Evolutionary conservation across 2,113 vertebrate species (phyloP).

Genomic region (Heloderma charlesbogerti): DNA sequence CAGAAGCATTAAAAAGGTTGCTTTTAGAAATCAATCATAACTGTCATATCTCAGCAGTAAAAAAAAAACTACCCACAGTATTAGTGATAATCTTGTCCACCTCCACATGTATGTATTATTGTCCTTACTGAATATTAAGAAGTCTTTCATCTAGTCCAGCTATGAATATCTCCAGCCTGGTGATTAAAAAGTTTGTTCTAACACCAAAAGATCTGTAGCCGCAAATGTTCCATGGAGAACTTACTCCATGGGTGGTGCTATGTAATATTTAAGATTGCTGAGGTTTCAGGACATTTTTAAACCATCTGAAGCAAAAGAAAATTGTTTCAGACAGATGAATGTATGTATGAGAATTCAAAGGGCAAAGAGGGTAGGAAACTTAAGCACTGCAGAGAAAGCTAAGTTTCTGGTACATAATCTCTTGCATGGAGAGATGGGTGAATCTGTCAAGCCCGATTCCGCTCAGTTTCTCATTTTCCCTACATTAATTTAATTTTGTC

Average conservation of each 20-base stretch:
- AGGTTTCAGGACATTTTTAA: not conserved
- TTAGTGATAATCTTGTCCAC: not conserved
- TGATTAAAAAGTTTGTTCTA: not conserved
- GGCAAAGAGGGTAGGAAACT: not conserved
- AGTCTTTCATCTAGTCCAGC: not conserved
- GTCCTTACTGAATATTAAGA: constrained; percentile 11
- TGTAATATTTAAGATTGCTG: not conserved
- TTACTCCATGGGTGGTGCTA: not conserved
- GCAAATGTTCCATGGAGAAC: too few species aligned
- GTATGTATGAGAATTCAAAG: too few species aligned
- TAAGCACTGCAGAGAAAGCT: not conserved
- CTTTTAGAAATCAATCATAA: not conserved
- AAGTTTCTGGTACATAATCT: not conserved
- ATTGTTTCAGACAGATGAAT: not conserved
- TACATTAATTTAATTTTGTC: too few species aligned
- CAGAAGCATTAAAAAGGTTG: too few species aligned
- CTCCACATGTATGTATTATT: not conserved
- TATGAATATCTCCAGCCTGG: not conserved
- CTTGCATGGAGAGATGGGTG: not conserved
- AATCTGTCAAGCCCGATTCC: too few species aligned
- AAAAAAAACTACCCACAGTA: not conserved
- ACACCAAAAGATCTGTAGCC: not conserved
- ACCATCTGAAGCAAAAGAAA: not conserved
- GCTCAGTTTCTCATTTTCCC: too few species aligned
- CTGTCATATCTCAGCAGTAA: not conserved